Evolutionary conservation across 2,797 vertebrate species (phyloP).

Genomic region (Babyrousa celebensis): DNA sequence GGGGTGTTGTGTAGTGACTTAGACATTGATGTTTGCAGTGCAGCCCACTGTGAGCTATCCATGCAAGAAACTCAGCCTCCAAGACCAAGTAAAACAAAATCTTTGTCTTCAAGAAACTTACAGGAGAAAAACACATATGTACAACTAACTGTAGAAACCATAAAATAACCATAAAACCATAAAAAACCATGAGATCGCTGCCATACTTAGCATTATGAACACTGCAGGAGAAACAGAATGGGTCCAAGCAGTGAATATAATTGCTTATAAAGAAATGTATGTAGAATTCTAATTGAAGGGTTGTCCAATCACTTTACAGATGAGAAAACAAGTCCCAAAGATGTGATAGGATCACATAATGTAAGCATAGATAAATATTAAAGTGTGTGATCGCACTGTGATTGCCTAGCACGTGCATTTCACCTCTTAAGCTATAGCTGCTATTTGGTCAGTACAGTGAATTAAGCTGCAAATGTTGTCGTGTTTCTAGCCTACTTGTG

Average conservation of each 20-base stretch:
- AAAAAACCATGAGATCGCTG: neutral
- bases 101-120: neutral
- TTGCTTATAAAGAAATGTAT: conserved; percentile 36
- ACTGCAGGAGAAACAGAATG: neutral
- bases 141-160: neutral
- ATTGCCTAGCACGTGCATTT: neutral
- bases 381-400: neutral
- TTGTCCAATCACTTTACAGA: neutral
- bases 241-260: neutral
- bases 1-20: neutral
- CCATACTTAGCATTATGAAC: neutral
- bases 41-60: neutral
- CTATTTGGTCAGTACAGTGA: conserved; percentile 20
- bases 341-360: neutral
- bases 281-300: conserved; percentile 13
- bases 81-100: conserved; percentile 28
- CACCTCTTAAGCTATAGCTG: neutral
- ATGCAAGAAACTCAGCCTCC: neutral
- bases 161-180: neutral
- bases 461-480: conserved; percentile 7
- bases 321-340: neutral
- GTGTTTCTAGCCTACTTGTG: conserved; percentile 17
- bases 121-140: neutral
- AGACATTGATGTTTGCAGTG: neutral
- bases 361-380: neutral